Evolutionary conservation across 2,113 vertebrate genomes (phyloP).

Genomic region (Herpetotheres cachinnans): DNA sequence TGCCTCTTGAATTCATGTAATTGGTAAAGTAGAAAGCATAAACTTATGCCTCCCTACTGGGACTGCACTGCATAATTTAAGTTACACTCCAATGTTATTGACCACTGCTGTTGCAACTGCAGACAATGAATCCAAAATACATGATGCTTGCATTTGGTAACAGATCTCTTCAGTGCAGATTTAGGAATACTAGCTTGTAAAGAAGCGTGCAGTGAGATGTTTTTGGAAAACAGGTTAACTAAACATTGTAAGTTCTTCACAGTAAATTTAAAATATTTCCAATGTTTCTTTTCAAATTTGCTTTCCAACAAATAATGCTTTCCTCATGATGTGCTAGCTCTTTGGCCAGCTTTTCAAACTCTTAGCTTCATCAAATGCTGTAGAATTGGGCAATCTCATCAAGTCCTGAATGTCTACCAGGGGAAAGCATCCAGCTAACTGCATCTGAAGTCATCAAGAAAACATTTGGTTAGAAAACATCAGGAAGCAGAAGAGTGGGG

Average conservation of each 20-base stretch:
- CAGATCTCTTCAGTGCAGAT: not conserved
- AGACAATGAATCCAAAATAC: not conserved
- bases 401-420: not conserved
- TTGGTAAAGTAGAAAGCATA: not conserved
- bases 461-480: not conserved
- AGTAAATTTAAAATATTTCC: not conserved
- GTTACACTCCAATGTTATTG: not conserved
- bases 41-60: not conserved
- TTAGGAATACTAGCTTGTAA: not conserved
- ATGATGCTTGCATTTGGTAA: not conserved
- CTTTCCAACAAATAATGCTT: not conserved
- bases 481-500: fast-evolving
- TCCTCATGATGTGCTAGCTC: not conserved
- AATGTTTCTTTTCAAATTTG: not conserved
- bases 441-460: not conserved
- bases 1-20: not conserved
- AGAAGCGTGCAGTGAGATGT: not conserved
- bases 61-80: not conserved
- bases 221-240: not conserved
- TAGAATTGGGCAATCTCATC: not conserved
- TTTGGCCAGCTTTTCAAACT: not conserved
- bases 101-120: not conserved
- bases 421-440: not conserved
- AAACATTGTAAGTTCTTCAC: not conserved
- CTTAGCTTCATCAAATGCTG: not conserved